phyloP scores from a whole-genome alignment of 2,797 vertebrate genomes.

The Morus bassanus region DNA sequence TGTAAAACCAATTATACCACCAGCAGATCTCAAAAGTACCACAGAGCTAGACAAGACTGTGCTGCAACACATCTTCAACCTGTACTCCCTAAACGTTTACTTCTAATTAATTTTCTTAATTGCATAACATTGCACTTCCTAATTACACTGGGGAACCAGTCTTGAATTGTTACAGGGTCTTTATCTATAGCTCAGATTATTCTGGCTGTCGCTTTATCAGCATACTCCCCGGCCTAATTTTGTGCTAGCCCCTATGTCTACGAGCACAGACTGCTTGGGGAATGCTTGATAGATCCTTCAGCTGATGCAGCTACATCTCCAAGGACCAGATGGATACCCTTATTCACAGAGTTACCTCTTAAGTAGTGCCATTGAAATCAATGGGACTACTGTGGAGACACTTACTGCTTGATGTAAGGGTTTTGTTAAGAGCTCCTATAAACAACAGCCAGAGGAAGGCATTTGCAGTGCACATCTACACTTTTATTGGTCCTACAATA shows the following conservation, averaged over 20 bases:
- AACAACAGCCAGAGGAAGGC: neutral
- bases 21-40: neutral
- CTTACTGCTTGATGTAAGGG: neutral
- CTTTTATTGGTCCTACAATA: neutral
- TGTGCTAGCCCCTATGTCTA: neutral
- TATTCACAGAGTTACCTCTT: neutral
- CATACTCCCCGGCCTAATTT: neutral
- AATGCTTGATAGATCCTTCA: neutral
- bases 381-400: neutral
- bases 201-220: neutral
- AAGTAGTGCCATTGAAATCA: neutral
- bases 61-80: neutral
- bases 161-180: neutral
- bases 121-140: conserved; percentile 49
- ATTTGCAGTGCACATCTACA: neutral
- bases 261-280: neutral
- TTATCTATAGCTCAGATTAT: conserved; percentile 48
- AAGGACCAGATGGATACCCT: conserved; percentile 2
- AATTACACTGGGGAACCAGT: conserved; percentile 49
- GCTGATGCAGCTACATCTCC: neutral
- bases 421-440: neutral
- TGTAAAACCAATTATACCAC: neutral
- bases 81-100: conserved; percentile 4
- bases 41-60: neutral
- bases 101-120: conserved; percentile 71